A percentile compares a stretch with the other conserved stretches of the same genome.
Conservation (phyloP, 2,113 vertebrate species). For the Castor canadensis region DNA sequence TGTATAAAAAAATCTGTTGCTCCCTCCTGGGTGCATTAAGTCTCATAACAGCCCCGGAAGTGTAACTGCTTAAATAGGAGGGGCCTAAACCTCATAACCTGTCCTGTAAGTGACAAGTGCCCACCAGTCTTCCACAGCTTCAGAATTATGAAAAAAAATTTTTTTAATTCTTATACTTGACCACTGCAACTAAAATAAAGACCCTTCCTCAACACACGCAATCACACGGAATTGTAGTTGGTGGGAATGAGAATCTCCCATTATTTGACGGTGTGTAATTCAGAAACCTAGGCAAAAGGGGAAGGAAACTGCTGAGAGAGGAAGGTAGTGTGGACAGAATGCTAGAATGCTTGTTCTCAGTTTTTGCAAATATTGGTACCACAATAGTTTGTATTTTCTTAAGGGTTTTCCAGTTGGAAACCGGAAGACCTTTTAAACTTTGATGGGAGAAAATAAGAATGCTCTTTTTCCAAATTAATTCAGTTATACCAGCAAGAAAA, state of each 20-base stretch:
- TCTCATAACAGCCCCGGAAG: not conserved
- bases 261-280: not conserved
- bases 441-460: not conserved
- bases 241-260: not conserved
- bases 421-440: conserved; percentile 25
- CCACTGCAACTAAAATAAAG: not conserved
- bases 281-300: not conserved
- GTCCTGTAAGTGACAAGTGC: not conserved
- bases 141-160: not conserved
- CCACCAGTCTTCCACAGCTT: not conserved
- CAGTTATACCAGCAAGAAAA: not conserved
- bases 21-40: not conserved
- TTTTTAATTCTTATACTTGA: not conserved
- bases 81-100: not conserved
- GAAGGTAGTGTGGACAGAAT: not conserved
- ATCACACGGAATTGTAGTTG: not conserved
- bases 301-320: conserved; percentile 46
- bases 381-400: conserved; percentile 18
- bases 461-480: not conserved
- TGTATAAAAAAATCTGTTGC: not conserved
- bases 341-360: not conserved
- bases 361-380: conserved; percentile 39
- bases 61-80: not conserved
- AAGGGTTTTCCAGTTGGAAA: conserved; percentile 31
- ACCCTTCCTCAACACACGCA: not conserved